phyloP scores from a whole-genome alignment of 2,113 vertebrate species.

The Paracanthobrama guichenoti region DNA sequence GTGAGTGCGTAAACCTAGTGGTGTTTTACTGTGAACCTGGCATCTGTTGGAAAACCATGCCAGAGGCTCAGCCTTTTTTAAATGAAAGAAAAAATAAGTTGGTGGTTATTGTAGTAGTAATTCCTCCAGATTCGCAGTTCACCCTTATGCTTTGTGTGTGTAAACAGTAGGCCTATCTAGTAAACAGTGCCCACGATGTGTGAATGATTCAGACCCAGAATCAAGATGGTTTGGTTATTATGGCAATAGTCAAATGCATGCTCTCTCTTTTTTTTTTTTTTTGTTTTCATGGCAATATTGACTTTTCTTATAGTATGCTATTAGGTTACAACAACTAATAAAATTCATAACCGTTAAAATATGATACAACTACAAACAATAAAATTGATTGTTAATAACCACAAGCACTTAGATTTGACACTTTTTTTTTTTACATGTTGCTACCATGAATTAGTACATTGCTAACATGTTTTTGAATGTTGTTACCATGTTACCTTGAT shows the following conservation, averaged over 20 bases:
- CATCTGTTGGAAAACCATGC: slow-evolving; percentile 12
- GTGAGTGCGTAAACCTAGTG: background rate
- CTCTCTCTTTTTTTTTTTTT: background rate
- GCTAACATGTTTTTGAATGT: too few species aligned
- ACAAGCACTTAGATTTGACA: background rate
- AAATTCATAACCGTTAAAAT: background rate
- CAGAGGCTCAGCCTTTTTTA: slow-evolving; percentile 11
- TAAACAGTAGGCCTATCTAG: background rate
- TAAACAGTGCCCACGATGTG: background rate
- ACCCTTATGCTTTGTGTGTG: background rate
- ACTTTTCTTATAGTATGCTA: too few species aligned
- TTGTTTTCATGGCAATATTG: background rate
- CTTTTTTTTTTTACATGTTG: too few species aligned
- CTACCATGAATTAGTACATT: too few species aligned
- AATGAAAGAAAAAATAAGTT: background rate
- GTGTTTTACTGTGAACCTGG: background rate
- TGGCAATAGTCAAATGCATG: background rate
- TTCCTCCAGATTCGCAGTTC: background rate
- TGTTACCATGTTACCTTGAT: too few species aligned
- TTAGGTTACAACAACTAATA: background rate
- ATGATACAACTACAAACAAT: background rate
- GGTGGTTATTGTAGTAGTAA: background rate
- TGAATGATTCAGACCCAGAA: background rate
- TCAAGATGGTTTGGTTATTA: background rate
- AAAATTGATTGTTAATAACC: background rate